Conservation (phyloP, 2,797 vertebrate species). For the Pantherophis vulpinus region DNA sequence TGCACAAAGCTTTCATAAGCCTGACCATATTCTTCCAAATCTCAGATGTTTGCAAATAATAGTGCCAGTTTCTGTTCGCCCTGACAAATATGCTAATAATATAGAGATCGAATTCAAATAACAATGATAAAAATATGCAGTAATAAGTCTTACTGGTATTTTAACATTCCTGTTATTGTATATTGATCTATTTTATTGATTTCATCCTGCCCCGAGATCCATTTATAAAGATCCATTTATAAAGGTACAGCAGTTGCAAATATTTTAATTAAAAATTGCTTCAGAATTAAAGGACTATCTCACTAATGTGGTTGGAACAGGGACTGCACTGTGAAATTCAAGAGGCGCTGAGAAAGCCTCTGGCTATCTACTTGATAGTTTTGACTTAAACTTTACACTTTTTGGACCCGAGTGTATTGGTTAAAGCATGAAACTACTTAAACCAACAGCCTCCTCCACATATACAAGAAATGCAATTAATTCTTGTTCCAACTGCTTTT, state of each 20-base stretch:
- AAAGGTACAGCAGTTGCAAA: background rate
- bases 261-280: background rate
- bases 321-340: background rate
- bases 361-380: background rate
- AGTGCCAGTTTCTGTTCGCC: background rate
- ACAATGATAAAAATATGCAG: background rate
- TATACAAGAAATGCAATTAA: background rate
- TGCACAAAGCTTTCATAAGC: background rate
- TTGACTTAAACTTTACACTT: background rate
- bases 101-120: background rate
- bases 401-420: background rate
- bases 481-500: background rate
- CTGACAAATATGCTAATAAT: background rate
- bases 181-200: background rate
- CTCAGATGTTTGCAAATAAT: background rate
- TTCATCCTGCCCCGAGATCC: background rate
- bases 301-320: background rate
- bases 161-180: background rate
- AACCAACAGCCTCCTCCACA: background rate
- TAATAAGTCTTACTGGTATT: background rate
- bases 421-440: background rate
- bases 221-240: background rate
- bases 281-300: background rate
- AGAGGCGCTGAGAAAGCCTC: background rate
- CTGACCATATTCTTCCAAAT: background rate